phyloP scores from a whole-genome alignment of 2,797 vertebrate species.

The Tympanoctomys barrerae region DNA sequence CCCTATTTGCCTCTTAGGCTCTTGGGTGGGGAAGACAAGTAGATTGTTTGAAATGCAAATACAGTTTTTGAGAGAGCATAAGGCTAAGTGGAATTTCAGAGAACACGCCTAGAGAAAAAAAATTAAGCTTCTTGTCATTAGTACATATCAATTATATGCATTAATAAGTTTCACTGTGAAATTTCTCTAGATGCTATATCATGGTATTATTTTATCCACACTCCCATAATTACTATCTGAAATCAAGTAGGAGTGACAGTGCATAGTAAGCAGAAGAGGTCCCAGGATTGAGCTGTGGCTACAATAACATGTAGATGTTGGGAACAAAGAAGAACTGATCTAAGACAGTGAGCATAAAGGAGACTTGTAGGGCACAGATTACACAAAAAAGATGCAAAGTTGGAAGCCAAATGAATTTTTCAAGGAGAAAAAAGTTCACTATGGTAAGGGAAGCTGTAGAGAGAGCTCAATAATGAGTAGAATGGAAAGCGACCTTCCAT shows the following conservation, averaged over 20 bases:
- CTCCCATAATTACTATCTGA: background rate
- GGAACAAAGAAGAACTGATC: background rate
- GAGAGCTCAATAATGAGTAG: background rate
- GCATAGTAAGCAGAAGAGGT: background rate
- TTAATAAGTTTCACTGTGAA: background rate
- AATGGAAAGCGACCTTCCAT: background rate
- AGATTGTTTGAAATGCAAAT: background rate
- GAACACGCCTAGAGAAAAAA: background rate
- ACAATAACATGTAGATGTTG: background rate
- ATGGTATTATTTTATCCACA: background rate
- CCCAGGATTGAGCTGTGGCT: background rate
- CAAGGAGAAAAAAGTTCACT: background rate
- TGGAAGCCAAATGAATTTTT: background rate
- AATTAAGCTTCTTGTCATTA: background rate
- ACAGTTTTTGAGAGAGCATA: background rate
- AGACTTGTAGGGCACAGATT: background rate
- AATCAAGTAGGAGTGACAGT: background rate
- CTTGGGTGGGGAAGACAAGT: background rate
- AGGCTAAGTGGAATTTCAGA: background rate
- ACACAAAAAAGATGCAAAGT: background rate
- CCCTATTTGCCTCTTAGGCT: background rate
- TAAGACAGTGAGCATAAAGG: background rate
- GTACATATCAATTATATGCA: background rate
- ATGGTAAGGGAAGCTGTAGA: background rate
- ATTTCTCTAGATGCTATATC: background rate